These are phyloP conservation scores for Phacellophora camtschatica DNA, from an alignment of 30 jellyfish, hydroid and myxozoan species.

Conservation along the genomic window DNA sequence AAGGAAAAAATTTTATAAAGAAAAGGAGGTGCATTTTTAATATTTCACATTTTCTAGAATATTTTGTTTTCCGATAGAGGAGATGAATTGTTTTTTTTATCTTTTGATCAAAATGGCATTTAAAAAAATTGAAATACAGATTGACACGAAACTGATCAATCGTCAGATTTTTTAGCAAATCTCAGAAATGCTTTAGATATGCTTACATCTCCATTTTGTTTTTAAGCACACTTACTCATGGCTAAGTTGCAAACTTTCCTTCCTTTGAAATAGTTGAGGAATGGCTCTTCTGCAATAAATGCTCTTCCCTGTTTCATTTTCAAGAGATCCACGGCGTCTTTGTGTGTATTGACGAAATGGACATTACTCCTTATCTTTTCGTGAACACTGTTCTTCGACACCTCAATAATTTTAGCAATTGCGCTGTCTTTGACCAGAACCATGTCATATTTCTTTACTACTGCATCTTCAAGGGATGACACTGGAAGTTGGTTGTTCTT, in stretches of 20 bases:
- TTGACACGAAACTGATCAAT: no score
- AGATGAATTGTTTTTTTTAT: no score
- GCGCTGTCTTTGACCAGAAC: slow-evolving; percentile 45
- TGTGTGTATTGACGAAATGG: background rate
- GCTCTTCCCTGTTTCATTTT: background rate
- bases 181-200: no score
- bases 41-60: no score
- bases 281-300: slow-evolving; percentile 52
- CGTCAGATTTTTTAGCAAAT: no score
- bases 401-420: slow-evolving; percentile 28
- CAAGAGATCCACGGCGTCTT: slow-evolving; percentile 6
- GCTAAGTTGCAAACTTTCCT: slow-evolving; percentile 28
- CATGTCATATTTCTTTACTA: slow-evolving; percentile 5
- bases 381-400: slow-evolving; percentile 4
- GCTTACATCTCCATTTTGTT: no score
- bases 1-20: background rate
- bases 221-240: slow-evolving; percentile 54
- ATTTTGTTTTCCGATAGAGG: no score
- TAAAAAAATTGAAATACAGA: no score
- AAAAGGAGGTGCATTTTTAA: background rate
- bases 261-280: slow-evolving; percentile 39
- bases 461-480: slow-evolving; percentile 32
- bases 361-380: slow-evolving; percentile 9
- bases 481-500: slow-evolving; percentile 38
- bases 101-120: no score